Evolutionary conservation across 2,888 invertebrate species (phyloP).

Genomic region (Sphaerophoria taeniata): DNA sequence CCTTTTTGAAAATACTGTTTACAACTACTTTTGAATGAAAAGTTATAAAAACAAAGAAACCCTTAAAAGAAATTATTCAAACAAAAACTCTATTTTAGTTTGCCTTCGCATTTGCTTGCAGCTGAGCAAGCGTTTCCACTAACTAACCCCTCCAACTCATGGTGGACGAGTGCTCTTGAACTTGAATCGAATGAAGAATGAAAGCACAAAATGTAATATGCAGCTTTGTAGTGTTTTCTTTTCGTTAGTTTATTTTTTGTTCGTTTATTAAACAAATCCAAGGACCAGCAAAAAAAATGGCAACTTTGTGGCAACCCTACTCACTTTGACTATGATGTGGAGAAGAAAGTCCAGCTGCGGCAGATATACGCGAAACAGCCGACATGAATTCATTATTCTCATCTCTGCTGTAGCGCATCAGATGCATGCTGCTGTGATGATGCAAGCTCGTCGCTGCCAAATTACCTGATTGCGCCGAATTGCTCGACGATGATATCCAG

Average conservation of each 20-base stretch:
- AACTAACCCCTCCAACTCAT: not conserved
- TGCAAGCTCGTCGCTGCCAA: slow-evolving; percentile 57
- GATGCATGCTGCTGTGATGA: slow-evolving; percentile 70
- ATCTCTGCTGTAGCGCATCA: slow-evolving; percentile 70
- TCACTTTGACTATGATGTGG: slow-evolving; percentile 71
- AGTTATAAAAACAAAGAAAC: not conserved
- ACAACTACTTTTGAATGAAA: slow-evolving; percentile 6
- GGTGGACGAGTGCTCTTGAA: slow-evolving; percentile 13
- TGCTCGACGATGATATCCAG: slow-evolving; percentile 77
- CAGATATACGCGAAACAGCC: slow-evolving; percentile 75
- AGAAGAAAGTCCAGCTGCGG: slow-evolving; percentile 53
- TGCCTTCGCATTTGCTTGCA: not conserved
- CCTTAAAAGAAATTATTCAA: slow-evolving; percentile 2
- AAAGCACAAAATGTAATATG: slow-evolving; percentile 9
- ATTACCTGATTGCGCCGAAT: slow-evolving; percentile 72
- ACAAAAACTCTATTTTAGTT: slow-evolving; percentile 14
- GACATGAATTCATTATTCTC: slow-evolving; percentile 72
- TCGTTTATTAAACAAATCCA: not conserved
- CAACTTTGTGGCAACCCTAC: slow-evolving; percentile 76
- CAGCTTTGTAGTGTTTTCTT: slow-evolving; percentile 7
- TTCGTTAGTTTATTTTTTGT: not conserved
- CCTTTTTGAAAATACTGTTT: slow-evolving; percentile 53
- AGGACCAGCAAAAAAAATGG: not conserved
- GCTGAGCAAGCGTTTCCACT: not conserved
- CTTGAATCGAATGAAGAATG: slow-evolving; percentile 1